Base-by-base conservation (phyloP, 2,113 vertebrate genomes). In the Lepus europaeus region DNA sequence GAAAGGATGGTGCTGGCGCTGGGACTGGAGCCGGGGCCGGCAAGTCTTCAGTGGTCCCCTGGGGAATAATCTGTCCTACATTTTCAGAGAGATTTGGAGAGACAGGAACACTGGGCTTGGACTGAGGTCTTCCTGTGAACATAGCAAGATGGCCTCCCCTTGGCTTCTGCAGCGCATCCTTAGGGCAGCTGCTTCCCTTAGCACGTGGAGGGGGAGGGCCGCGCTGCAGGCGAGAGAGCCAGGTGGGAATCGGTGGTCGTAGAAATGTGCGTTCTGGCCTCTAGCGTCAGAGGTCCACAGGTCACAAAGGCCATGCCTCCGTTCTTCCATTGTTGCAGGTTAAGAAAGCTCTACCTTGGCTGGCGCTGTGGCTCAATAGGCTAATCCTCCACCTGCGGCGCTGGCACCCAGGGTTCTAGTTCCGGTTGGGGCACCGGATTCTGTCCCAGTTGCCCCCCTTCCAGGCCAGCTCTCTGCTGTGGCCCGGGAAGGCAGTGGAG, bases 181-280 rank as follows among this genome's bases (percentile, higher is more conserved):
- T 29, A 72, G 56, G 72, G 49, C 72, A 84, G 49, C 83, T 68
- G 25, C 61, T 31, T 84, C 59, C 19, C 73, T 94, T 74, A 85
- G 78, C 25, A 14, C 77, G 12, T 70, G 29, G 36, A 56, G 9
- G 14, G 31, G 25, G 31, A 16, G 7, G 25, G 23, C 13, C 27
- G 81, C 56, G 20, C 61, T 85, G 93, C 33, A 9, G 3, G 1
- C 86, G 90, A 87, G 90, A 87, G 45, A 63, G 53, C 49, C 39
- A 70, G 29, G 8, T 81, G 31, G 64, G 56, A 77, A 39, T 74
- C 64, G 70, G 36, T 84, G 39, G 45, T 76, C n/a, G 59, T 20
- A 88, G 90, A 94, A 93, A 78, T 36, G 6, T 51, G 72, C 53
- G 27, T 91, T 93, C 19, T 86, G 93, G 64, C 39, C 29, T 72